Conservation (phyloP, 2,113 vertebrate genomes). For the Centropus unirufus region DNA sequence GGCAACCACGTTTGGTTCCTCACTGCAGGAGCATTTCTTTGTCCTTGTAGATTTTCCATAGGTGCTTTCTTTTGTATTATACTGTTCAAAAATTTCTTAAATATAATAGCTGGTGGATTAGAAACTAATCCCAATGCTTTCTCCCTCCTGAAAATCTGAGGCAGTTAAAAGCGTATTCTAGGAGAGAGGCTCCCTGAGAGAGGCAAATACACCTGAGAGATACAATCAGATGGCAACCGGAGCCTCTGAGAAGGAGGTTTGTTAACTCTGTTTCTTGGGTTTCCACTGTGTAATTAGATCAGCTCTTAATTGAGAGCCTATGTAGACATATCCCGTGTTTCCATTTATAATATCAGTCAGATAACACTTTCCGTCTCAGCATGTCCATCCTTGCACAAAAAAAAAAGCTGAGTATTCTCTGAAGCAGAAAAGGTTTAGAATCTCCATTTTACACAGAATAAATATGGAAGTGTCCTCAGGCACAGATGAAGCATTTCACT, state of each 20-base stretch:
- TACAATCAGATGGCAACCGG: conserved; percentile 18
- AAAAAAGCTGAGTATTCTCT: neutral
- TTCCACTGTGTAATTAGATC: conserved; percentile 53
- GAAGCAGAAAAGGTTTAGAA: neutral
- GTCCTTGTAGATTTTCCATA: neutral
- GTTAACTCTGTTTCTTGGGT: conserved; percentile 35
- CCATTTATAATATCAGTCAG: conserved; percentile 15
- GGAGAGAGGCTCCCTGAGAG: neutral
- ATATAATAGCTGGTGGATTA: neutral
- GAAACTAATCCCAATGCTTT: neutral
- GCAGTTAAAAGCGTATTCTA: conserved; percentile 5
- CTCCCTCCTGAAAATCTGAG: neutral
- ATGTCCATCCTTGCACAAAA: neutral
- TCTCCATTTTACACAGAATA: neutral
- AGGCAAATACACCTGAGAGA: neutral
- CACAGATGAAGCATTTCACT: neutral
- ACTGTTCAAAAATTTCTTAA: neutral
- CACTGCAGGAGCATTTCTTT: rapidly evolving
- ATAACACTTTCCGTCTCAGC: conserved; percentile 10
- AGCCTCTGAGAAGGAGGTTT: conserved; percentile 47
- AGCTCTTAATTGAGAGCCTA: conserved; percentile 21
- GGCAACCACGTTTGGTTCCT: neutral
- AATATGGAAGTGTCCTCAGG: neutral
- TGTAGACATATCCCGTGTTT: neutral
- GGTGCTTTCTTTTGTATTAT: neutral